phyloP scores from a whole-genome alignment of 2,113 vertebrate species.

The Stomatorhinus ivindoensis region DNA sequence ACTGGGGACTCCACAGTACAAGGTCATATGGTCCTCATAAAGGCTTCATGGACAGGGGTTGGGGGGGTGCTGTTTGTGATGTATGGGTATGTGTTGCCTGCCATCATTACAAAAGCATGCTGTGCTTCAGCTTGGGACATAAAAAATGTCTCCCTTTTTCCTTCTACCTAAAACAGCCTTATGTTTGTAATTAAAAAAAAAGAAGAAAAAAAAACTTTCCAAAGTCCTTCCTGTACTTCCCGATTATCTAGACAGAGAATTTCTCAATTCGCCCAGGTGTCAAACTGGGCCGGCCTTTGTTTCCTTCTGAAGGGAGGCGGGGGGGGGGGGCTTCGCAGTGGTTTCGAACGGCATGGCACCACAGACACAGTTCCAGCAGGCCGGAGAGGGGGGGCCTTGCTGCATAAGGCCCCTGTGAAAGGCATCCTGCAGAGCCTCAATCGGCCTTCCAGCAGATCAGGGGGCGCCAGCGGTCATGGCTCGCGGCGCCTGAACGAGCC shows the following conservation, averaged over 20 bases:
- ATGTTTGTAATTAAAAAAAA: conserved; percentile 28
- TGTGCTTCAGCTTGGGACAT: conserved; percentile 26
- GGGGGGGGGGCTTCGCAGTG: neutral
- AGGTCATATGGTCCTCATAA: conserved; percentile 36
- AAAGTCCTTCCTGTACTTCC: neutral
- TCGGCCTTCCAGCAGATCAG: neutral
- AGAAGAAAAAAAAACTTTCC: neutral
- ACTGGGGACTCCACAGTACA: conserved; percentile 14
- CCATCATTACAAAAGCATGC: conserved; percentile 28
- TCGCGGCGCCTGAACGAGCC: conserved; percentile 41
- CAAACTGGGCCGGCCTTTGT: conserved; percentile 16
- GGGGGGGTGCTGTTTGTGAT: conserved; percentile 14
- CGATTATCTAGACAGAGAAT: neutral
- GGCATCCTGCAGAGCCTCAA: neutral
- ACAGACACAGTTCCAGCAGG: conserved; percentile 11
- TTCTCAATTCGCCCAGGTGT: conserved; percentile 10
- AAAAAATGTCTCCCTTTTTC: conserved; percentile 18
- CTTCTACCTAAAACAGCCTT: conserved; percentile 28
- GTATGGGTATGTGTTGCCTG: conserved; percentile 11
- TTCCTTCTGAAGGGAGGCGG: conserved; percentile 1
- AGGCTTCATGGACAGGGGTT: conserved; percentile 15
- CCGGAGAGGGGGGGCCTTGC: neutral
- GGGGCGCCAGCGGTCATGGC: conserved; percentile 29
- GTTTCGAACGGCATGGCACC: neutral
- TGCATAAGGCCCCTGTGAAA: neutral